phyloP scores from a whole-genome alignment of 35 echinoderm and acorn worm genomes.

The Lytechinus pictus region DNA sequence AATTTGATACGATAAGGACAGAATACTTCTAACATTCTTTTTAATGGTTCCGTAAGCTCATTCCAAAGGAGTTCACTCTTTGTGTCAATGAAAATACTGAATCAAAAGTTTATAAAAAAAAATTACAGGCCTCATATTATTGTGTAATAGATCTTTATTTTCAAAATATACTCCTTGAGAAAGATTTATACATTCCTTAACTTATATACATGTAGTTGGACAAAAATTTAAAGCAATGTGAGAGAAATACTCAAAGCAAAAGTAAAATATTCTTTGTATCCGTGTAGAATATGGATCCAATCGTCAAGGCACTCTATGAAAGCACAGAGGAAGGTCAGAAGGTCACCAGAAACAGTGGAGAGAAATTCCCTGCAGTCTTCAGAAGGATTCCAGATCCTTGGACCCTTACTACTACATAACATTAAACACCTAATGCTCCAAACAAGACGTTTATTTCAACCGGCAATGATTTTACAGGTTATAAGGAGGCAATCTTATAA shows the following conservation, averaged over 20 bases:
- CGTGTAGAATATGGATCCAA: slow-evolving; percentile 79
- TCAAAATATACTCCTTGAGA: too few species aligned
- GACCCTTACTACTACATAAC: neutral
- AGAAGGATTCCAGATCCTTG: slow-evolving; percentile 69
- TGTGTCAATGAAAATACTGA: too few species aligned
- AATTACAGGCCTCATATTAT: too few species aligned
- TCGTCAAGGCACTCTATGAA: slow-evolving; percentile 67
- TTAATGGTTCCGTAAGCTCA: too few species aligned
- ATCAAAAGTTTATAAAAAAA: too few species aligned
- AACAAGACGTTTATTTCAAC: neutral
- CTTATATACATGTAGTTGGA: too few species aligned
- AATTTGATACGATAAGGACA: too few species aligned
- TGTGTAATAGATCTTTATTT: too few species aligned
- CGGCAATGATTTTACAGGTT: neutral
- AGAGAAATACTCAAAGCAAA: neutral
- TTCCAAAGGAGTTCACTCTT: too few species aligned
- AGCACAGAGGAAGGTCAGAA: slow-evolving; percentile 99
- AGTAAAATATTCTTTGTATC: slow-evolving; percentile 17
- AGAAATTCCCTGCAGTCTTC: slow-evolving; percentile 86
- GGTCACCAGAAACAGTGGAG: slow-evolving; percentile 88
- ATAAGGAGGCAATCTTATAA: neutral
- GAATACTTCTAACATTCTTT: too few species aligned
- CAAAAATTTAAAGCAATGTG: neutral
- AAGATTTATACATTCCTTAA: too few species aligned
- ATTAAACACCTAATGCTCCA: neutral